Conservation (phyloP, 2,797 vertebrate genomes). For the Epinephelus awoara region DNA sequence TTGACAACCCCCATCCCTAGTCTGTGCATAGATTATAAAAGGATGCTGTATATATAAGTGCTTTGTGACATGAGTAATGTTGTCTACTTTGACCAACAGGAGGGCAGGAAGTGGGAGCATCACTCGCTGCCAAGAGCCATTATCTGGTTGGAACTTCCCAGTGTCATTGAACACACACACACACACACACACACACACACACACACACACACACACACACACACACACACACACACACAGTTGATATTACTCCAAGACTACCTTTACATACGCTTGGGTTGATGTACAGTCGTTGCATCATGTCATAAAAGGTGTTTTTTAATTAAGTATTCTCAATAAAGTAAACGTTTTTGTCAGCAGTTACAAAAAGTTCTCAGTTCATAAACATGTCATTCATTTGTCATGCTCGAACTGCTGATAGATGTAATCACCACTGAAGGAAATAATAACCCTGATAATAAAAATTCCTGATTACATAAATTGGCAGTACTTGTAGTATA, state of each 20-base stretch:
- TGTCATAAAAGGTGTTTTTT: neutral
- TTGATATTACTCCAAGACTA: neutral
- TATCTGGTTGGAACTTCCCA: too few relatives aligned
- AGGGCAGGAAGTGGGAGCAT: neutral
- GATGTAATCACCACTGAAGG: slow-evolving; percentile 46
- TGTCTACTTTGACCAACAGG: neutral
- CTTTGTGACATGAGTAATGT: neutral
- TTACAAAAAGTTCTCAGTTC: slow-evolving; percentile 15
- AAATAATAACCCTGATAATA: slow-evolving; percentile 57
- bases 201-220: slow-evolving; percentile 6
- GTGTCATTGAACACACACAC: neutral
- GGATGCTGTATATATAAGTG: neutral
- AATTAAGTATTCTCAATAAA: neutral
- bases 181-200: neutral
- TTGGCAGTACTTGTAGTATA: slow-evolving; percentile 50
- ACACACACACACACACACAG: neutral
- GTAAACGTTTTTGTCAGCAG: slow-evolving; percentile 12
- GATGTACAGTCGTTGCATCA: neutral
- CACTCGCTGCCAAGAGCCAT: too few relatives aligned
- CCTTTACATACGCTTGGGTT: neutral
- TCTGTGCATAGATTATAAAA: neutral
- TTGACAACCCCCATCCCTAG: neutral
- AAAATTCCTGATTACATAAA: slow-evolving; percentile 48
- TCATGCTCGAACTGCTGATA: slow-evolving; percentile 33
- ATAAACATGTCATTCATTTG: slow-evolving; percentile 41